These are phyloP conservation scores for Conomelus anceps DNA, from an alignment of 2,888 invertebrate genomes.

Conservation along the genomic window DNA sequence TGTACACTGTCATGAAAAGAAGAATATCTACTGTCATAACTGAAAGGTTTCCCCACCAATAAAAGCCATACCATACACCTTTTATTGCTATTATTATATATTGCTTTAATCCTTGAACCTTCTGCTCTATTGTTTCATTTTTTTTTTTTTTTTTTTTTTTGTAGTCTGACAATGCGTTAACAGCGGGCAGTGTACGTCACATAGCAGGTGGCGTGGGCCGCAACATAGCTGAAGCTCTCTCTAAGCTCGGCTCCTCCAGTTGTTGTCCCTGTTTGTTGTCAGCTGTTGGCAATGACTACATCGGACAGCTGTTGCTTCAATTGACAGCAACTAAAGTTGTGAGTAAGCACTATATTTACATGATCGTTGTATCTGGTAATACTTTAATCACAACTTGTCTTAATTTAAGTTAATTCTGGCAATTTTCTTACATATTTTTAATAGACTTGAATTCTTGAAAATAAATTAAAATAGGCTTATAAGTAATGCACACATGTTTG, in stretches of 20 bases:
- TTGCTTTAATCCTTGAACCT: too few relatives aligned
- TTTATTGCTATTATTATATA: too few relatives aligned
- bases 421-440: too few relatives aligned
- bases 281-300: constrained; percentile 65
- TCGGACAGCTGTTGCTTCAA: constrained; percentile 43
- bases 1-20: too few relatives aligned
- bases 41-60: too few relatives aligned
- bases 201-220: constrained; percentile 86
- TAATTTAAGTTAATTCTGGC: too few relatives aligned
- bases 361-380: not conserved
- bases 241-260: constrained; percentile 52
- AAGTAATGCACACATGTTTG: too few relatives aligned
- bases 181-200: constrained; percentile 55
- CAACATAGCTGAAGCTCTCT: constrained; percentile 82
- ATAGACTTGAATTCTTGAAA: too few relatives aligned
- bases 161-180: constrained; percentile 74
- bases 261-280: constrained; percentile 58
- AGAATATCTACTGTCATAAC: too few relatives aligned
- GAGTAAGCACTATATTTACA: constrained; percentile 15
- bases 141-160: constrained; percentile 31
- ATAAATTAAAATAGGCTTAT: too few relatives aligned
- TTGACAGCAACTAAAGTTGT: constrained; percentile 35
- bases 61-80: too few relatives aligned
- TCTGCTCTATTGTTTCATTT: not conserved
- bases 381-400: too few relatives aligned